phyloP scores from a whole-genome alignment of 2,113 vertebrate genomes.

The Ancistrus triradiatus region DNA sequence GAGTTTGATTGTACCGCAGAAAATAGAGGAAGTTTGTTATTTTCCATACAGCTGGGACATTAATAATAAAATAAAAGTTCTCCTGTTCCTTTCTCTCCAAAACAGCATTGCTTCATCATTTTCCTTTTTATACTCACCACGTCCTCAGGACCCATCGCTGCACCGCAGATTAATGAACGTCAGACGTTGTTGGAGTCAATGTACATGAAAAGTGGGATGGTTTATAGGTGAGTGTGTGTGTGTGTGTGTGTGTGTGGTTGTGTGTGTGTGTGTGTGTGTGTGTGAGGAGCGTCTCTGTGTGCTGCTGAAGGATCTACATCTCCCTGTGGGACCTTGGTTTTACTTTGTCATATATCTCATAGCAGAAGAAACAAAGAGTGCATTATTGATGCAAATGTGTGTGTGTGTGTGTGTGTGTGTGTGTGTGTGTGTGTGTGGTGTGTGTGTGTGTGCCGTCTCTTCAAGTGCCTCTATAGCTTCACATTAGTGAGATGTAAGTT shows the following conservation, averaged over 20 bases:
- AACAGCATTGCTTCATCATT: too few species aligned
- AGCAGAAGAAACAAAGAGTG: conserved; percentile 25
- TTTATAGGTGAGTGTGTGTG: conserved; percentile 15
- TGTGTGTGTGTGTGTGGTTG: conserved; percentile 10
- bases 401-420: conserved; percentile 21
- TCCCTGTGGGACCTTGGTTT: conserved; percentile 31
- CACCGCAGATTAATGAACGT: conserved; percentile 16
- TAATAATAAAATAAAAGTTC: too few species aligned
- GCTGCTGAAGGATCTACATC: conserved; percentile 40
- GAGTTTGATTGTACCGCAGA: too few species aligned
- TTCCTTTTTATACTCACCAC: too few species aligned
- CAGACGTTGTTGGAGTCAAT: conserved; percentile 7
- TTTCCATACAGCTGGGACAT: too few species aligned
- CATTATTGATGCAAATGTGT: conserved; percentile 36
- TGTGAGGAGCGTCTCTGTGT: conserved; percentile 39
- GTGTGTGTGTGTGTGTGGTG: conserved; percentile 29
- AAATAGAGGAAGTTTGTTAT: too few species aligned
- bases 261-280: too few species aligned
- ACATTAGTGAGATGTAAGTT: conserved; percentile 32
- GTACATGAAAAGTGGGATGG: conserved; percentile 6
- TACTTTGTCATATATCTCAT: conserved; percentile 33
- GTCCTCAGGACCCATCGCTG: conserved; percentile 12
- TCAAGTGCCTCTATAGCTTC: conserved; percentile 40
- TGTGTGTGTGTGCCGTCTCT: conserved; percentile 42
- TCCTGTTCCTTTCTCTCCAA: too few species aligned